phyloP scores from a whole-genome alignment of 2,888 invertebrate genomes.

The Gymnocheta viridis region DNA sequence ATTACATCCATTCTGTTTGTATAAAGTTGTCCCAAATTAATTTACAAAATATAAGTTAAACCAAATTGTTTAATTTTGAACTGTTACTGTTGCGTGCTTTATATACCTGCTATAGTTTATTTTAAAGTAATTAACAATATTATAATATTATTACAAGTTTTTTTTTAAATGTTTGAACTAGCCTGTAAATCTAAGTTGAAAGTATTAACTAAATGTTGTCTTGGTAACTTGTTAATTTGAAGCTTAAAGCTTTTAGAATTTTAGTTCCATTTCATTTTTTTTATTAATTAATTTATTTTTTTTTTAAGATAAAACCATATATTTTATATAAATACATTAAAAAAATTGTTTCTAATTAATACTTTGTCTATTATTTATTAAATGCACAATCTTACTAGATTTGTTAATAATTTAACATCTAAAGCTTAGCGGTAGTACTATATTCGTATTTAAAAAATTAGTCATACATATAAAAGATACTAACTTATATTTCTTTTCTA shows the following conservation, averaged over 20 bases:
- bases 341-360: background rate
- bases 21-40: conserved; percentile 45
- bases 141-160: background rate
- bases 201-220: conserved; percentile 7
- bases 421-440: conserved; percentile 61
- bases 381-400: conserved; percentile 60
- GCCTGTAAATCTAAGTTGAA: background rate
- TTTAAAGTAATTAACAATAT: conserved; percentile 55
- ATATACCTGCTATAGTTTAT: conserved; percentile 59
- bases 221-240: conserved; percentile 14
- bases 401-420: conserved; percentile 39
- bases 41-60: conserved; percentile 8
- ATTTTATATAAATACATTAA: background rate
- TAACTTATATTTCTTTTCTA: background rate
- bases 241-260: conserved; percentile 48
- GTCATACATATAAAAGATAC: background rate
- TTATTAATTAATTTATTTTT: background rate
- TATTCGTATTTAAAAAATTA: conserved; percentile 34
- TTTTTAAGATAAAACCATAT: background rate
- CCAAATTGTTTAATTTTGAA: conserved; percentile 38
- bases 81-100: conserved; percentile 62
- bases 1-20: conserved; percentile 64
- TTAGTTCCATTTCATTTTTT: conserved; percentile 5
- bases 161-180: conserved; percentile 7
- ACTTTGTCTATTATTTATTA: conserved; percentile 41